phyloP scores from a whole-genome alignment of 35 echinoderm and acorn worm genomes.

The Lytechinus variegatus region DNA sequence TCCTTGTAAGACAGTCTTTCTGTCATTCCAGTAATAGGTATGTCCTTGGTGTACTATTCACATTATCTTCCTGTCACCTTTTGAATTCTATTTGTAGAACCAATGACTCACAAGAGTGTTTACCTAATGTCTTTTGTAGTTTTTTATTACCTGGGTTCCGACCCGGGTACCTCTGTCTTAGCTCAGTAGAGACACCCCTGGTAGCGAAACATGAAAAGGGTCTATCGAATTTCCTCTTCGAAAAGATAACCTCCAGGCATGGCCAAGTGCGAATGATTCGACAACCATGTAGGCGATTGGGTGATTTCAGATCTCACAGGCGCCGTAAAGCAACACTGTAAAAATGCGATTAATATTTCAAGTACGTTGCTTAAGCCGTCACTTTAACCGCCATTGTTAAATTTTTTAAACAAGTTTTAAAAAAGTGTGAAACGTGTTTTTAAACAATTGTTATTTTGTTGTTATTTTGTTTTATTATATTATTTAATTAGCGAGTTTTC shows the following conservation, averaged over 20 bases:
- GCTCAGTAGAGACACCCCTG: background rate
- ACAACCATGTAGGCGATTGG: background rate
- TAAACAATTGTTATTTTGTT: too few species aligned
- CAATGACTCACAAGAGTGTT: background rate
- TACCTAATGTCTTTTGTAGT: constrained; percentile 6
- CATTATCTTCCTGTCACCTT: background rate
- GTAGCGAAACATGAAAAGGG: background rate
- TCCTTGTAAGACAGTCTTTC: background rate
- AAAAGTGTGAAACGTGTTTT: too few species aligned
- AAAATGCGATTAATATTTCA: too few species aligned
- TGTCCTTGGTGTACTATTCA: too few species aligned
- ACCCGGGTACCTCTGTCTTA: background rate
- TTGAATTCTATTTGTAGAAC: background rate
- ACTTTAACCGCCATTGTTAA: too few species aligned
- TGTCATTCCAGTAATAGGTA: background rate
- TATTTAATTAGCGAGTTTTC: too few species aligned
- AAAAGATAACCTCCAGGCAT: background rate
- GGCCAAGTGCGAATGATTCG: background rate
- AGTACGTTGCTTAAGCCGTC: too few species aligned
- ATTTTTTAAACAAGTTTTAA: too few species aligned
- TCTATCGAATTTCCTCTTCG: background rate
- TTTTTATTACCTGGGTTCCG: background rate
- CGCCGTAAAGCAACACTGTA: background rate
- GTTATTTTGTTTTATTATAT: too few species aligned
- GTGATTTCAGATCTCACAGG: background rate